Percentiles rank a stretch among this genome's conserved stretches.
These are phyloP conservation scores for Parasteatoda tepidariorum DNA, from an alignment of 1,140 invertebrate genomes.

Conservation along the genomic window DNA sequence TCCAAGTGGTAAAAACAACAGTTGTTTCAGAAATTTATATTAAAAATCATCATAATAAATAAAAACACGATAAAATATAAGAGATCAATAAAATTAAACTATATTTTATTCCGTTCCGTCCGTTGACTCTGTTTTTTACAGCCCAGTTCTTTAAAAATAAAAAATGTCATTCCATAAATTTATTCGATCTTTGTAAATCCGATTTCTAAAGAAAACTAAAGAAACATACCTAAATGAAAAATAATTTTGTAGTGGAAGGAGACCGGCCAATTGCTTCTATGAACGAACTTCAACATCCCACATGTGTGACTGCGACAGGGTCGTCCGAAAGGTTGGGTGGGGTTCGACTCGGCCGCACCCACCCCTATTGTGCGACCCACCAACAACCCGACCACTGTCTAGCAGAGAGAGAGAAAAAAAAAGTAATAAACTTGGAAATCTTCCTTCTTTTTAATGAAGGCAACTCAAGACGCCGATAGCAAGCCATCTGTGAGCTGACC, in stretches of 20 bases:
- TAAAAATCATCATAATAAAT: too few species aligned
- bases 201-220: not conserved
- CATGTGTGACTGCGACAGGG: constrained; percentile 34
- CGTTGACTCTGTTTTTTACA: too few species aligned
- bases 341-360: constrained; percentile 44
- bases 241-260: not conserved
- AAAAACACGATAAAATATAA: too few species aligned
- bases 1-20: too few species aligned
- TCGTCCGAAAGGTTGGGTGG: constrained; percentile 52
- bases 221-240: not conserved
- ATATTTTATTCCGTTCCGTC: too few species aligned
- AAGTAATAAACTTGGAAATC: constrained; percentile 27
- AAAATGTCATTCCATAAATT: too few species aligned
- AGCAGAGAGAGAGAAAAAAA: not conserved
- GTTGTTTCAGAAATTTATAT: too few species aligned
- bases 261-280: constrained; percentile 20
- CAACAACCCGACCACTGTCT: constrained; percentile 56
- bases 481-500: constrained; percentile 16
- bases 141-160: too few species aligned
- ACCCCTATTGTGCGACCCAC: constrained; percentile 50
- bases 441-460: constrained; percentile 54
- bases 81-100: too few species aligned
- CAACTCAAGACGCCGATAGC: constrained; percentile 48
- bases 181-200: too few species aligned
- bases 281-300: constrained; percentile 7